Base-by-base conservation (phyloP, 2,888 invertebrate genomes). In the Morpho achilles region DNA sequence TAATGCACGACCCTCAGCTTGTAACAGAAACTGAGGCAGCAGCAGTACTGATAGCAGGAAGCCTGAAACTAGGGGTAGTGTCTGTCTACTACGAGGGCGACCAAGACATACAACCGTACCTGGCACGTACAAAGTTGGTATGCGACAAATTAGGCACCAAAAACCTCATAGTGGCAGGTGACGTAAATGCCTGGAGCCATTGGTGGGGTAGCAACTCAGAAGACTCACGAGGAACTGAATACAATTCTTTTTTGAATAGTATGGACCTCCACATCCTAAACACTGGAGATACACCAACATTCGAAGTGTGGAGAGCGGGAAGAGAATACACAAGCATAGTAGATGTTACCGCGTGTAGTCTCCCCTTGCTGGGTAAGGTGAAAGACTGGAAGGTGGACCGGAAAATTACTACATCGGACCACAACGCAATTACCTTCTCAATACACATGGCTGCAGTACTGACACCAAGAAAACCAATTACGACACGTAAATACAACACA, bases 341-440 rank as follows among this genome's bases (percentile, higher is more conserved):
- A 2, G 50, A 50, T 10, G 50, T 50, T 5, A 50, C 50, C 1
- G 40, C 50, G 7, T 50, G 50, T 7, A 50, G 50, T 8, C 8
- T 8, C 10, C 7, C 58, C 0, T 50, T 69, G 0, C 54, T 69
- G 16, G 60, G 58, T 1, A 66, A 45, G 50, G 52, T 68, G 0
- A 53, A 64, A 7, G 42, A 62, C 22, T 69, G 68, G 68, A 58
- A 41, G 43, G 67, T 67, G 5, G 54, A 64, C 22, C 42, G 65
- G 42, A 48, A 16, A 7, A 45, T 67, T 3, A 53, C 23, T 43
- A 63, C 64, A 23, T 65, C 67, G 3, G 69, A 69, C 61, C 69
- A 67, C 46, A 69, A 68, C 53, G 64, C 67, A n/a, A 67, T 69
- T 0, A 64, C 63, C 8, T 68, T 62, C 55, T 9, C 48, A 0